Base-by-base conservation (phyloP, 2,888 invertebrate genomes). In the Phaedon cochleariae region DNA sequence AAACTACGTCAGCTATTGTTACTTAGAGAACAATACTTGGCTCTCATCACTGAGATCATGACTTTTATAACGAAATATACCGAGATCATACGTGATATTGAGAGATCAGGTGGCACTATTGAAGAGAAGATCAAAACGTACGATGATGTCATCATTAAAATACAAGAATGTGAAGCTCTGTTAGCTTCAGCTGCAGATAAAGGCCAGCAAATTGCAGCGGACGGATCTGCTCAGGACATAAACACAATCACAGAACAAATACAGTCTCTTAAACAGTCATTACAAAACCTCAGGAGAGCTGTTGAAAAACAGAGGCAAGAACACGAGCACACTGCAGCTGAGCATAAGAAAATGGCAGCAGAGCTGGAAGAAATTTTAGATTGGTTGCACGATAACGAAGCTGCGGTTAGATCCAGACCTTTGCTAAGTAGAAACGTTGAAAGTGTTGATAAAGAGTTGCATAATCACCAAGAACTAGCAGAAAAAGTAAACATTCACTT, bases 121-220 rank as follows among this genome's bases (percentile, higher is more conserved):
- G 92, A 94, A 80, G 94, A 95, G 46, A 95, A 95, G 80, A 94
- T 96, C 58, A 92, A 92, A 76, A 90, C 92, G 59, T 96, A 95
- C 76, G 94, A 95, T 77, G 92, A 94, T 72, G 90, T 94, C 0
- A 93, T 96, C 69, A 84, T 89, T 0, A 94, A 93, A 79, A 94
- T 96, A 59, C 95, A 95, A 84, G 95, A 95, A 76, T 95, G 94
- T 80, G 96, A 96, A 82, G 96, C 95, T 9, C 85, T 92, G 34
- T 83, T 97, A 7, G 93, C 95, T 0, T 90, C 93, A 4, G 95
- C 96, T 0, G 91, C 91, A 12, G 97, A 97, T 78, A 96, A 96
- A 81, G 97, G 96, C 0, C 94, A 95, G 78, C 94, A 95, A 81
- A 96, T 97, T 31, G 95, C 95, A 0, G 91, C 92, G 0, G 96